These are phyloP conservation scores for Chouioia cunea DNA, from an alignment of 2,888 invertebrate genomes.

Conservation along the genomic window DNA sequence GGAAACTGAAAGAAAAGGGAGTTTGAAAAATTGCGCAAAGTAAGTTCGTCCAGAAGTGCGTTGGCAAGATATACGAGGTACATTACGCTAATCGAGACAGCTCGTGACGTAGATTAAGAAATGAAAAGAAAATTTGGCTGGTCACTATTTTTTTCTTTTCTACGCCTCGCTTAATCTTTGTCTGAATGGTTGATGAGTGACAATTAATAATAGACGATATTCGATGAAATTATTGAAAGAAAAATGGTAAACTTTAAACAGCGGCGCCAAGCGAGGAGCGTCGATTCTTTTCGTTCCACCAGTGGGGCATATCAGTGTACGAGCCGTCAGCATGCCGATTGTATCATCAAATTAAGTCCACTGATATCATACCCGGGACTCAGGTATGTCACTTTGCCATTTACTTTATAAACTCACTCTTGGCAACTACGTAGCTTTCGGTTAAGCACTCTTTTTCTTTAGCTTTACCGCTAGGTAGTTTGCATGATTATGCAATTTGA, in stretches of 20 bases:
- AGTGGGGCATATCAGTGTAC: slow-evolving; percentile 81
- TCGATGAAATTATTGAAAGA: not conserved
- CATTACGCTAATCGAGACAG: slow-evolving; percentile 46
- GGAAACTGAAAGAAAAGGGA: not conserved
- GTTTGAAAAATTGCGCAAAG: slow-evolving; percentile 42
- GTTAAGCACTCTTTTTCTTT: not conserved
- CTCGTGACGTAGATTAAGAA: not conserved
- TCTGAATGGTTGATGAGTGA: slow-evolving; percentile 20
- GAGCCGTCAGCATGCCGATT: slow-evolving; percentile 79
- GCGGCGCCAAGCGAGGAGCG: slow-evolving; percentile 74
- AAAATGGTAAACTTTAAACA: slow-evolving; percentile 53
- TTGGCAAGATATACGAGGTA: slow-evolving; percentile 35
- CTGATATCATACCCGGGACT: slow-evolving; percentile 79
- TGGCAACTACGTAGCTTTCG: not conserved
- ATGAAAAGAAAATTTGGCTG: not conserved
- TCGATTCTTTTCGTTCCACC: slow-evolving; percentile 82
- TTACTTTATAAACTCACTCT: not conserved
- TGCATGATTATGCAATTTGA: too few relatives aligned
- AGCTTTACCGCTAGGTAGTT: too few relatives aligned
- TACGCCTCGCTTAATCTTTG: not conserved
- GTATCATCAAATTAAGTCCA: slow-evolving; percentile 78
- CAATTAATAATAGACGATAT: slow-evolving; percentile 8
- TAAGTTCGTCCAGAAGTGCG: slow-evolving; percentile 34
- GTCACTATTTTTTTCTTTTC: too few relatives aligned
- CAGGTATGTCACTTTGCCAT: slow-evolving; percentile 69